Evolutionary conservation across 2,888 invertebrate species (phyloP).

Genomic region (Tethea ocularis): DNA sequence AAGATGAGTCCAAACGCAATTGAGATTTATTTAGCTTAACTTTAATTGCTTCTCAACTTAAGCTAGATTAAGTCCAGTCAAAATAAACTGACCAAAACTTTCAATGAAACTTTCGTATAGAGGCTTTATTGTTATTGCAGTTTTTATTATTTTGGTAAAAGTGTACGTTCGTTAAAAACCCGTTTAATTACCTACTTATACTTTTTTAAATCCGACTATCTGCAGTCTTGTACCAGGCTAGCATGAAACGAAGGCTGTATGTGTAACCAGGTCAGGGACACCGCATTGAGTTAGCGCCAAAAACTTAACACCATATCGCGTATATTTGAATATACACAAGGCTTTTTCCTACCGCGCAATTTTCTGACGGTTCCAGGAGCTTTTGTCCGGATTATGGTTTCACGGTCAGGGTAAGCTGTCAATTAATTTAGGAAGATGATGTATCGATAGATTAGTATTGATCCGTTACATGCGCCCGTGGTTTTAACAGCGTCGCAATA

Average conservation of each 20-base stretch:
- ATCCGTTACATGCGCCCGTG: neutral
- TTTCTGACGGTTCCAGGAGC: neutral
- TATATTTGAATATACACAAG: neutral
- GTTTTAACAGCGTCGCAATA: neutral
- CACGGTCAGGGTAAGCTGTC: neutral
- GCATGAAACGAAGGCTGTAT: slow-evolving; percentile 46
- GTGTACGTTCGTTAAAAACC: neutral
- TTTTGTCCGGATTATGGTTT: neutral
- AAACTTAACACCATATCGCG: slow-evolving; percentile 28
- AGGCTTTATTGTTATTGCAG: neutral
- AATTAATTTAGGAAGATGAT: neutral
- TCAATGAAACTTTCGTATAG: neutral
- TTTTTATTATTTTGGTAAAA: neutral
- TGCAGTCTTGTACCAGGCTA: slow-evolving; percentile 37
- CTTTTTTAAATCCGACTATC: slow-evolving; percentile 4
- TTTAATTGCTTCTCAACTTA: too few species aligned
- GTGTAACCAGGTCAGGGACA: slow-evolving; percentile 57
- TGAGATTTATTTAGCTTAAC: neutral
- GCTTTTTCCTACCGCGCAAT: neutral
- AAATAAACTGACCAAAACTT: neutral
- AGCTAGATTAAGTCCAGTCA: neutral
- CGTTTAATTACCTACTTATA: slow-evolving; percentile 5
- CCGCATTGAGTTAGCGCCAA: slow-evolving; percentile 54
- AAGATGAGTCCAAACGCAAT: neutral
- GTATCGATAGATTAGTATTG: neutral